phyloP scores from a whole-genome alignment of 2,888 invertebrate genomes.

The Watsonalla binaria region DNA sequence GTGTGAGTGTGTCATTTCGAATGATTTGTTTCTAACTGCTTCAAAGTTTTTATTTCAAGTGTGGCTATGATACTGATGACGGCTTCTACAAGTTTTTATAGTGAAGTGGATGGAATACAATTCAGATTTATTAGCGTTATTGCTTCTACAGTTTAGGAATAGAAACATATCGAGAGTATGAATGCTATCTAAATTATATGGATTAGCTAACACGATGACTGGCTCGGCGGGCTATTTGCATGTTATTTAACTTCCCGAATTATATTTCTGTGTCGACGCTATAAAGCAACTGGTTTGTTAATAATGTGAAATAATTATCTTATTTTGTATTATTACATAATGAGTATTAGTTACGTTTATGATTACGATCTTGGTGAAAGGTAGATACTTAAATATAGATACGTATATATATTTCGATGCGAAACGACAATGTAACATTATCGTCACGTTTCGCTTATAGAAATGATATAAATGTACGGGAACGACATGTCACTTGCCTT shows the following conservation, averaged over 20 bases:
- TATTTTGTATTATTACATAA: neutral
- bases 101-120: conserved; percentile 2
- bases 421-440: too few relatives aligned
- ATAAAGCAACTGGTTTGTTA: neutral
- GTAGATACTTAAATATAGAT: neutral
- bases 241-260: conserved; percentile 2
- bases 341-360: neutral
- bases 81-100: conserved; percentile 8
- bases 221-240: neutral
- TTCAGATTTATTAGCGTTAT: conserved; percentile 6
- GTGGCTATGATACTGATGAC: neutral
- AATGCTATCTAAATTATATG: conserved; percentile 1
- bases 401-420: too few relatives aligned
- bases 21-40: too few relatives aligned
- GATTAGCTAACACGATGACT: conserved; percentile 2
- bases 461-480: too few relatives aligned
- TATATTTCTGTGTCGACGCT: neutral
- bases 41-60: conserved; percentile 1
- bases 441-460: too few relatives aligned
- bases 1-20: too few relatives aligned
- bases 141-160: neutral
- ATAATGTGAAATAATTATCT: neutral
- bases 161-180: neutral
- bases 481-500: too few relatives aligned
- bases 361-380: neutral